Evolutionary conservation across 2,888 invertebrate species (phyloP).

Genomic region (Alentia gelatinosa): DNA sequence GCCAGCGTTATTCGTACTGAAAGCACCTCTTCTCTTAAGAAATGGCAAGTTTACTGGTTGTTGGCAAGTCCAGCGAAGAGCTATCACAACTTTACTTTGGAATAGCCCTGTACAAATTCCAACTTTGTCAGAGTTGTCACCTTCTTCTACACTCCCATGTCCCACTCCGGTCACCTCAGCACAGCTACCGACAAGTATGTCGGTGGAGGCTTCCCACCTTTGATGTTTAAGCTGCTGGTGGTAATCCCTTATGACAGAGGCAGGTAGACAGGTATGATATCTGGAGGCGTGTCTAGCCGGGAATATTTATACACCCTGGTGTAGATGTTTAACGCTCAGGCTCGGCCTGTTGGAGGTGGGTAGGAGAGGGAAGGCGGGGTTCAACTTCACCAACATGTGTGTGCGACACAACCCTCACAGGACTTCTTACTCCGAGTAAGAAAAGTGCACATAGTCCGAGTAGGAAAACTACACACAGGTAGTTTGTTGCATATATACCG

Average conservation of each 20-base stretch:
- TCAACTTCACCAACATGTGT: background rate
- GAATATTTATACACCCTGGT: constrained; percentile 9
- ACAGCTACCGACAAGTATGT: background rate
- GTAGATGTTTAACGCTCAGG: background rate
- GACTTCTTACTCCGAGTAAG: background rate
- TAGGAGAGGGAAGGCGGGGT: background rate
- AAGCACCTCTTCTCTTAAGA: no score
- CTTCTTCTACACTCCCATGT: background rate
- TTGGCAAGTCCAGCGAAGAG: background rate
- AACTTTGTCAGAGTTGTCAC: background rate
- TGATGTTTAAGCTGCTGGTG: background rate
- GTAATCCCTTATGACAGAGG: background rate
- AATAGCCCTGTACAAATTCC: background rate
- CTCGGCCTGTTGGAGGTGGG: background rate
- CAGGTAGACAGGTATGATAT: constrained; percentile 25
- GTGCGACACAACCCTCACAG: background rate
- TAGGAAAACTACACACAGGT: background rate
- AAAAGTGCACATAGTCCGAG: background rate
- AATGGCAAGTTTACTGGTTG: background rate
- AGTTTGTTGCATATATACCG: background rate
- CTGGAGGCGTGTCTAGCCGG: background rate
- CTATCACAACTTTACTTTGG: background rate
- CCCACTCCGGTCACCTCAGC: background rate
- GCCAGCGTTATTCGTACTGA: no score
- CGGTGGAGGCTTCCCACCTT: background rate